phyloP scores from a whole-genome alignment of 2,888 invertebrate species.

The Yponomeuta cagnagella region DNA sequence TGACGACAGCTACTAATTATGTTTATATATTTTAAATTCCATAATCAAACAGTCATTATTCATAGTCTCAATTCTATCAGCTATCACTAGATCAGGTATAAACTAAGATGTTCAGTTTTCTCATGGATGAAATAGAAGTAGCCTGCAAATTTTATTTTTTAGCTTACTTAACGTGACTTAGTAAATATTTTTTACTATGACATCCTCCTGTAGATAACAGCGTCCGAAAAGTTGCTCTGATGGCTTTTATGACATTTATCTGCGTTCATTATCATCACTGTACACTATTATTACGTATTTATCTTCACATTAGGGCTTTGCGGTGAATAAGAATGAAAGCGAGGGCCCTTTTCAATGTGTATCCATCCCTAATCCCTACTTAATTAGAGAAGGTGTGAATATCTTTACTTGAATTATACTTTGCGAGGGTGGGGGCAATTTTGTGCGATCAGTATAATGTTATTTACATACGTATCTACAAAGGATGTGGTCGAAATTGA shows the following conservation, averaged over 20 bases:
- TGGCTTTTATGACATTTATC: slow-evolving; percentile 31
- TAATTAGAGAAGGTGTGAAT: slow-evolving; percentile 73
- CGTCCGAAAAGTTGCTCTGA: slow-evolving; percentile 12
- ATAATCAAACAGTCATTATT: background rate
- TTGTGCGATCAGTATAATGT: slow-evolving; percentile 25
- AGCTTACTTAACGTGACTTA: too few species aligned
- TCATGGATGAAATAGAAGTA: too few species aligned
- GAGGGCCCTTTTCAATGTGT: slow-evolving; percentile 50
- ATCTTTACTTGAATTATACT: slow-evolving; percentile 53
- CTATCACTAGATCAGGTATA: background rate
- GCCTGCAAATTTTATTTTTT: too few species aligned
- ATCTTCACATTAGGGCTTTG: slow-evolving; percentile 42
- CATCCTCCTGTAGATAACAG: too few species aligned
- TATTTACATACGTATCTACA: slow-evolving; percentile 58
- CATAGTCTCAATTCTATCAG: background rate
- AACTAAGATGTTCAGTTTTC: background rate
- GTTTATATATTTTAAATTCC: background rate
- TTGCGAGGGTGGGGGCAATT: slow-evolving; percentile 60
- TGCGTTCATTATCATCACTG: slow-evolving; percentile 38
- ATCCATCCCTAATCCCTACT: slow-evolving; percentile 61
- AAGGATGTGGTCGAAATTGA: slow-evolving; percentile 60
- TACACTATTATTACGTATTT: slow-evolving; percentile 53
- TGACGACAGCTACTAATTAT: background rate
- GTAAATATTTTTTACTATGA: too few species aligned
- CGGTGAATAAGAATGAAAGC: slow-evolving; percentile 36